These are phyloP conservation scores for Donacobius atricapilla DNA, from an alignment of 2,113 vertebrate species.

Conservation along the genomic window DNA sequence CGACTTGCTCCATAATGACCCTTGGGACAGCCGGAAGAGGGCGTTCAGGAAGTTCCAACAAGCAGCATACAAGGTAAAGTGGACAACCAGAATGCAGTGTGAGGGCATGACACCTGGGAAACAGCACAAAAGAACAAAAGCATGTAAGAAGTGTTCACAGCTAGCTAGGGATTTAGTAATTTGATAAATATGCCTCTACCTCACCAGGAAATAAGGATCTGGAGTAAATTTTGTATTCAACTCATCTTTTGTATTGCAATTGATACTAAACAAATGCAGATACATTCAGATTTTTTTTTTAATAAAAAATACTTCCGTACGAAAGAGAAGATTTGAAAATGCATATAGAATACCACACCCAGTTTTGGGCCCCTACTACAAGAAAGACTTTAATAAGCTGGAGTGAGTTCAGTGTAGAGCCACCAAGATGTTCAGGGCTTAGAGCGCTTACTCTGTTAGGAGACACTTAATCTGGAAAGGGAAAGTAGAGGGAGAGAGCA, in stretches of 20 bases:
- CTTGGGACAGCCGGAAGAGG: slow-evolving; percentile 73
- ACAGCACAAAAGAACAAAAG: not conserved
- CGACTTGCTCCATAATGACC: slow-evolving; percentile 70
- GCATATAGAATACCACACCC: not conserved
- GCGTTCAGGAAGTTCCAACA: slow-evolving; percentile 82
- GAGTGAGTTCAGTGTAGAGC: not conserved
- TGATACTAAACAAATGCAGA: not conserved
- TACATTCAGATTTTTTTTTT: not conserved
- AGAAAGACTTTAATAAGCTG: not conserved
- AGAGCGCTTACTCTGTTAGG: not conserved
- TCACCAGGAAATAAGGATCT: not conserved
- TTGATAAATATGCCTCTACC: not conserved
- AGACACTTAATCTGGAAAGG: not conserved
- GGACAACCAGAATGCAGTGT: not conserved
- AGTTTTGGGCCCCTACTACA: not conserved
- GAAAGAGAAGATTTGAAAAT: not conserved
- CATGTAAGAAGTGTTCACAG: not conserved
- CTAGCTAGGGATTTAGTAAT: not conserved
- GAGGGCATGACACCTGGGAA: not conserved
- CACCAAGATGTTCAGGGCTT: not conserved
- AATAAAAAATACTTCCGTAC: not conserved
- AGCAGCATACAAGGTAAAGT: slow-evolving; percentile 83
- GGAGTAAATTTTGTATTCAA: not conserved
- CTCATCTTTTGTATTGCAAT: not conserved
- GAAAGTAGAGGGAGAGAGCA: not conserved